Evolutionary conservation across 2,113 vertebrate genomes (phyloP), one percentile per base, ranked within the genome.

Genomic region (Peromyscus polionotus): DNA sequence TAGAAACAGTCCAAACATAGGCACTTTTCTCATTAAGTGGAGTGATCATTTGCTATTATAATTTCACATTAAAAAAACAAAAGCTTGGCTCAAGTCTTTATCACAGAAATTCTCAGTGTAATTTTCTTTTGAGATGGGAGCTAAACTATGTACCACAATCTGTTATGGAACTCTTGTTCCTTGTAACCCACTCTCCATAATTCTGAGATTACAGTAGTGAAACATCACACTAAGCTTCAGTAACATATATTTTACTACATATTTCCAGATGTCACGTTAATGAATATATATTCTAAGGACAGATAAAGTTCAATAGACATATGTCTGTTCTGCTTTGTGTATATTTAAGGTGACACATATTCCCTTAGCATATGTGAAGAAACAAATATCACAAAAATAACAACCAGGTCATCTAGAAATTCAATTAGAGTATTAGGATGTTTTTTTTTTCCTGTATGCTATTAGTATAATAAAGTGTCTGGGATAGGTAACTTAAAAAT

Each of bases 1-100:
- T 39, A 92, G 51, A 85, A 14, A 28, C 28, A 90, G 88, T 93
- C n/a, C 88, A 91, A 93, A 57, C 22, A 90, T 16, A 81, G 72
- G 24, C 8, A 61, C 45, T 90, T 72, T 79, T 19, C 42, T 90
- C 36, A 67, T 48, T 85, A 83, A 63, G 17, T 65, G 13, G 24
- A 90, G 2, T 61, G 45, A 36, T 79, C 8, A 73, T 94, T 95
- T 76, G 14, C 45, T 88, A 48, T 11, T 63, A 42, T 54, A 93
- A 87, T 92, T 90, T 24, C 65, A 51, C 26, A 0, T n/a, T 51
- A 7, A 51, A 13, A 70, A 24, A 76, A 61, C 85, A 45, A 93
- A 70, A 75, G 6, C 11, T 48, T 45, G 28, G 48, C 16, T 93
- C 28, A 67, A 12, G 17, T 3, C 11, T 68, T 39, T 68, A 36